Evolutionary conservation across 2,888 invertebrate species (phyloP), one percentile per base, ranked within the genome.

Genomic region (Sminthurides aquaticus): DNA sequence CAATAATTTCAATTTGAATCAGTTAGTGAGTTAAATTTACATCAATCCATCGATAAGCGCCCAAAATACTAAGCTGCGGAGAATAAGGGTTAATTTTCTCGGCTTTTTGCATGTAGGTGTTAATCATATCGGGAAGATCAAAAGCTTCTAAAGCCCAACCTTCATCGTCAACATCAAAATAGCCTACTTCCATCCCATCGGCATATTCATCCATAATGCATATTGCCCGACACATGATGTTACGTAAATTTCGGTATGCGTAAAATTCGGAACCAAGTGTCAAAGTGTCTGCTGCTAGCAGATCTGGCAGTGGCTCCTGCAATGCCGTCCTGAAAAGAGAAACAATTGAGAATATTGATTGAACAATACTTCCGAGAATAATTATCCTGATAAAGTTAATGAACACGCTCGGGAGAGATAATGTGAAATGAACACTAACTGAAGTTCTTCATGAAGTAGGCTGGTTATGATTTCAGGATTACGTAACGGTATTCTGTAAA

Each of bases 381-480:
- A 34, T 34, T 34, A 15, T 34, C n/a, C n/a, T n/a, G n/a, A n/a
- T n/a, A n/a, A n/a, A n/a, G n/a, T n/a, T n/a, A n/a, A n/a, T n/a
- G n/a, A n/a, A n/a, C n/a, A n/a, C n/a, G n/a, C n/a, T n/a, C n/a
- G n/a, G n/a, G n/a, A n/a, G n/a, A n/a, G n/a, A n/a, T n/a, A n/a
- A n/a, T n/a, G n/a, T n/a, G n/a, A n/a, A n/a, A n/a, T 34, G 15
- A 34, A 5, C 15, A 52, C 52, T 52, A 15, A 52, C 52, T 52
- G 52, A 8, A 52, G 20, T 52, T 52, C 52, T 52, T 52, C 52
- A 52, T 52, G 52, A 18, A 52, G 20, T 22, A 52, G 5, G 22
- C 11, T 20, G 15, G 52, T 52, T 20, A 52, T 22, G 22, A 52
- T 22, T 52, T 52, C 52, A 5, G 15, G 22, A 8, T 15, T 52